Base-by-base conservation (phyloP, 2,888 invertebrate genomes). In the Drosophila melanosoma region DNA sequence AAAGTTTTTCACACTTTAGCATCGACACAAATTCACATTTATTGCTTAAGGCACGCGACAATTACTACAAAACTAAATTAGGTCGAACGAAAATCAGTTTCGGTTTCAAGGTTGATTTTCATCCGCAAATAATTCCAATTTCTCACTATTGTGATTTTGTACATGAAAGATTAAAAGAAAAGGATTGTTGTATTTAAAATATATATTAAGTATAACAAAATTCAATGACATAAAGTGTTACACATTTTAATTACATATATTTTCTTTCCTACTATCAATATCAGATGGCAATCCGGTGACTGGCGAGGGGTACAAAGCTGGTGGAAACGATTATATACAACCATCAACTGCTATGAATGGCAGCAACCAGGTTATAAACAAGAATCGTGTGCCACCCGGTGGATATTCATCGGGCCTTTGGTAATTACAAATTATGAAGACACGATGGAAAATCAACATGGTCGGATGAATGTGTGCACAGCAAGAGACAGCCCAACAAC, bases 231-330 rank as follows among this genome's bases (percentile, higher is more conserved):
- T 26, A 26, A 26, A 26, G 26, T 26, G 2, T 26, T 26, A 26
- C 26, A 29, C 29, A 5, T 29, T 29, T 29, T 29, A 29, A 29
- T 29, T 29, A 12, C 0, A 1, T 10, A 12, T 23, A 48, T 23
- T 17, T 5, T 26, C 33, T 26, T 23, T 54, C 10, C 53, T 36
- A 42, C 17, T 35, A 38, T 11, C 36, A 32, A n/a, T 8, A 38
- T 12, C 69, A 94, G 94, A 94, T 91, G 94, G 94, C 53, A 94
- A 94, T 82, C 94, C 94, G 54, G 94, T 94, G 66, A 94, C 94
- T 74, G 94, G 94, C 42, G 93, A 94, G 79, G 94, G 94, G 54
- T 94, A 94, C 87, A 93, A 93, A 76, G 78, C 92, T 74, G 90
- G 91, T 59, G 90, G 81, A 69, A 93, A 91, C 69, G 91, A 92